Percentiles rank a stretch among this genome's conserved stretches.
Evolutionary conservation across 2,888 invertebrate genomes (phyloP).

Genomic region (Vanessa cardui): DNA sequence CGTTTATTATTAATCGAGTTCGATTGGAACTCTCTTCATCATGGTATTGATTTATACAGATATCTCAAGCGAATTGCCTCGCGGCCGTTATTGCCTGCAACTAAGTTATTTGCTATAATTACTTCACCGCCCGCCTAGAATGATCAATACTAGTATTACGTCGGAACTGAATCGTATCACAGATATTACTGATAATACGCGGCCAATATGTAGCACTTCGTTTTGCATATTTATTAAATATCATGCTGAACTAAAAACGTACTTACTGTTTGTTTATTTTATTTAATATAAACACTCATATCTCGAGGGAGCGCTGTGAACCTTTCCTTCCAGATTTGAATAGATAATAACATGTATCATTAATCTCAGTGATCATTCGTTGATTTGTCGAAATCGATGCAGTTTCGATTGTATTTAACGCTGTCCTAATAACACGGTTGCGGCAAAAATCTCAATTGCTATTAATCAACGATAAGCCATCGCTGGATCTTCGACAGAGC

Average conservation of each 20-base stretch:
- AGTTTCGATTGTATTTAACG: constrained; percentile 63
- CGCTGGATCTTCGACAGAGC: constrained; percentile 70
- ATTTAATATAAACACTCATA: too few relatives aligned
- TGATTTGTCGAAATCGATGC: constrained; percentile 71
- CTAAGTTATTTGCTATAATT: constrained; percentile 69
- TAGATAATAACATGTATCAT: constrained; percentile 49
- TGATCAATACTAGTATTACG: constrained; percentile 27
- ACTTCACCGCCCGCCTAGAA: constrained; percentile 45
- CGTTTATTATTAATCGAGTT: constrained; percentile 58
- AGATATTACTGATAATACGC: constrained; percentile 6
- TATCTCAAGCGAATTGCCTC: constrained; percentile 52
- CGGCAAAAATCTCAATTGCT: constrained; percentile 78
- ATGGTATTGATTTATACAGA: constrained; percentile 68
- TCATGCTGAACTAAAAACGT: background rate
- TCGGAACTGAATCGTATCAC: constrained; percentile 28
- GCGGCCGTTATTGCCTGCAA: constrained; percentile 53
- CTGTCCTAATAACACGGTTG: constrained; percentile 73
- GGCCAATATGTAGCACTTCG: background rate
- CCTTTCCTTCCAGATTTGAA: constrained; percentile 10
- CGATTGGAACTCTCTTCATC: constrained; percentile 52
- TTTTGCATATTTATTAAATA: constrained; percentile 3
- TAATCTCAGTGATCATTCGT: constrained; percentile 65
- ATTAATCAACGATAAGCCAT: constrained; percentile 80
- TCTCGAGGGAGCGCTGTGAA: background rate
- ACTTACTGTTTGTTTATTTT: background rate